A percentile compares a stretch with the other conserved stretches of the same genome.
These are phyloP conservation scores for Brachionus angularis DNA, from an alignment of 1,140 invertebrate species.

Conservation along the genomic window DNA sequence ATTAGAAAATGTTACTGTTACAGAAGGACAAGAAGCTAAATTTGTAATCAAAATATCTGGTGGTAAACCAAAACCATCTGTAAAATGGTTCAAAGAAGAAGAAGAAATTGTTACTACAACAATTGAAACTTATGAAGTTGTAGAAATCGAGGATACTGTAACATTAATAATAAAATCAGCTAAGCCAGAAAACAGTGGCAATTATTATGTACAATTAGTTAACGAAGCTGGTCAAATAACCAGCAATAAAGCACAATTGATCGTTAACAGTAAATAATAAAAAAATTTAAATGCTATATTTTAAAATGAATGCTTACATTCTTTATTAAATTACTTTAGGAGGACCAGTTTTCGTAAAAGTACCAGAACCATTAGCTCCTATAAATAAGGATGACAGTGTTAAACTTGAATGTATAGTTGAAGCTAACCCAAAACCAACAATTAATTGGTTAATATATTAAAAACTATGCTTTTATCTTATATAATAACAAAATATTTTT, in stretches of 20 bases:
- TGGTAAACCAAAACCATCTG: conserved; percentile 42
- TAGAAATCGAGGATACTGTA: not conserved
- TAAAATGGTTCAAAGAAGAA: conserved; percentile 39
- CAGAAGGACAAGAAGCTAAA: conserved; percentile 23
- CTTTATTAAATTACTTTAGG: too few relatives aligned
- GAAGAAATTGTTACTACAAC: not conserved
- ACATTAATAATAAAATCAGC: not conserved
- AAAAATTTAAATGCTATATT: too few relatives aligned
- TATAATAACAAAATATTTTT: too few relatives aligned
- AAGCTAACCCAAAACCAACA: conserved; percentile 79
- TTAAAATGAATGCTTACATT: too few relatives aligned
- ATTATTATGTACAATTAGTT: conserved; percentile 12
- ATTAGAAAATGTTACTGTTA: not conserved
- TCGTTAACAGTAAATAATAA: too few relatives aligned
- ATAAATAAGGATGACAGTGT: not conserved
- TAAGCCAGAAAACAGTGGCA: not conserved
- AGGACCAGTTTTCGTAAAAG: not conserved
- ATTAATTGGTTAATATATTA: conserved; percentile 72
- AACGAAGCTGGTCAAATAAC: conserved; percentile 37
- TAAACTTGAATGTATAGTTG: conserved; percentile 77
- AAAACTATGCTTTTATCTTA: too few relatives aligned
- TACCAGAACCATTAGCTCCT: not conserved
- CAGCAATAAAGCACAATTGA: not conserved
- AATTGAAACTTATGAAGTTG: not conserved
- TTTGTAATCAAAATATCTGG: conserved; percentile 44